These are phyloP conservation scores for Mechanitis mazaeus DNA, from an alignment of 2,888 invertebrate species.

Conservation along the genomic window DNA sequence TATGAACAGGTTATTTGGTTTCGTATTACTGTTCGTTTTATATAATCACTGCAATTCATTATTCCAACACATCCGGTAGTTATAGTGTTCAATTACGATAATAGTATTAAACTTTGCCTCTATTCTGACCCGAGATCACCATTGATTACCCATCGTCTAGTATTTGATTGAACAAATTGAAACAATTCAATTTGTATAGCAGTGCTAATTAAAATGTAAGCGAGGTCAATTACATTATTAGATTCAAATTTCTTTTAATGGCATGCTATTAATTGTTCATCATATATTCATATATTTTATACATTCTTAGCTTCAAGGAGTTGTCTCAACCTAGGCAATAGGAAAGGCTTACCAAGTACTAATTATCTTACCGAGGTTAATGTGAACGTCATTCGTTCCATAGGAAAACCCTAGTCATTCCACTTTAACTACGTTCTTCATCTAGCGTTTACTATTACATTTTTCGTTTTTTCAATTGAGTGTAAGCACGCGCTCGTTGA, in stretches of 20 bases:
- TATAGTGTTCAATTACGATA: conserved; percentile 34
- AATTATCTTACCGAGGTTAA: too few relatives aligned
- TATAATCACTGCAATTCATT: neutral
- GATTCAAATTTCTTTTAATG: conserved; percentile 1
- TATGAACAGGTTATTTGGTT: too few relatives aligned
- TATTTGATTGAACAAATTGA: conserved; percentile 23
- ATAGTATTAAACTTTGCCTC: conserved; percentile 41
- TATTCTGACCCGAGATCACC: conserved; percentile 27
- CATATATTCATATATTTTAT: too few relatives aligned
- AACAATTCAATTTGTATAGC: conserved; percentile 15
- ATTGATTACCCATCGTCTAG: conserved; percentile 26
- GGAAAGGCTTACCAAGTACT: too few relatives aligned
- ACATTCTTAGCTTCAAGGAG: too few relatives aligned
- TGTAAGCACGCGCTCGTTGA: neutral
- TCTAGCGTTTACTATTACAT: too few relatives aligned
- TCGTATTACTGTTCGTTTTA: too few relatives aligned
- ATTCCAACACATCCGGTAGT: neutral
- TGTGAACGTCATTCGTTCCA: too few relatives aligned
- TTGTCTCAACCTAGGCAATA: too few relatives aligned
- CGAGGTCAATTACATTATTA: conserved; percentile 6
- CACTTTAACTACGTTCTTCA: too few relatives aligned
- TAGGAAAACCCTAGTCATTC: too few relatives aligned
- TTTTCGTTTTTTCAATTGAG: neutral
- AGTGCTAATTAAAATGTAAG: conserved; percentile 7
- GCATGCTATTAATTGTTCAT: too few relatives aligned